Evolutionary conservation across 2,797 vertebrate species (phyloP).

Genomic region (Hylomyscus alleni): DNA sequence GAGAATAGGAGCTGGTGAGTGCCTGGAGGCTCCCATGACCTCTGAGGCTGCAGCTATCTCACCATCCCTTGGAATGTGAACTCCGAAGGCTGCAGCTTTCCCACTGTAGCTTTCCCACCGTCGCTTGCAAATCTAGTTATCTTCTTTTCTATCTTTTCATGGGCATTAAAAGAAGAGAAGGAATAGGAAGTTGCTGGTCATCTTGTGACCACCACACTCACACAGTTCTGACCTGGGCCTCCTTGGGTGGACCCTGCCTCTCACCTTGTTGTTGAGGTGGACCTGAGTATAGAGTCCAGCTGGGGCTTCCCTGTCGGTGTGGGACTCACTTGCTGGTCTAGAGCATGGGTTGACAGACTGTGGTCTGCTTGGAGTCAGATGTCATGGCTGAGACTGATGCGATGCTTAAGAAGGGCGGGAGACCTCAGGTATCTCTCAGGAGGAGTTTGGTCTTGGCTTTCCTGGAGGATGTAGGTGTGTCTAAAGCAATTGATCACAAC

Average conservation of each 20-base stretch:
- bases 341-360: background rate
- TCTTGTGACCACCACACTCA: accelerated
- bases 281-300: too few relatives aligned
- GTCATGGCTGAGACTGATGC: background rate
- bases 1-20: background rate
- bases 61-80: background rate
- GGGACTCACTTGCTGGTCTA: background rate
- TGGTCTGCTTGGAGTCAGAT: background rate
- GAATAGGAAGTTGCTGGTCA: too few relatives aligned
- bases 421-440: background rate
- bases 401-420: background rate
- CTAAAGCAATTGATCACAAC: background rate
- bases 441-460: background rate
- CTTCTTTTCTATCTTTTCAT: background rate
- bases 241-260: too few relatives aligned
- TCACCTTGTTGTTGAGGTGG: background rate
- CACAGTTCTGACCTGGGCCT: background rate
- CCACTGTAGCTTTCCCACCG: background rate
- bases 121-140: background rate
- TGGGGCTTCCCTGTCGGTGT: background rate
- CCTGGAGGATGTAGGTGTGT: background rate
- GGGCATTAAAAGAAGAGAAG: background rate
- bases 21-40: background rate
- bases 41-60: too few relatives aligned
- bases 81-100: background rate